Base-by-base conservation (phyloP, 2,113 vertebrate genomes). In the Sterrhoptilus dennistouni region DNA sequence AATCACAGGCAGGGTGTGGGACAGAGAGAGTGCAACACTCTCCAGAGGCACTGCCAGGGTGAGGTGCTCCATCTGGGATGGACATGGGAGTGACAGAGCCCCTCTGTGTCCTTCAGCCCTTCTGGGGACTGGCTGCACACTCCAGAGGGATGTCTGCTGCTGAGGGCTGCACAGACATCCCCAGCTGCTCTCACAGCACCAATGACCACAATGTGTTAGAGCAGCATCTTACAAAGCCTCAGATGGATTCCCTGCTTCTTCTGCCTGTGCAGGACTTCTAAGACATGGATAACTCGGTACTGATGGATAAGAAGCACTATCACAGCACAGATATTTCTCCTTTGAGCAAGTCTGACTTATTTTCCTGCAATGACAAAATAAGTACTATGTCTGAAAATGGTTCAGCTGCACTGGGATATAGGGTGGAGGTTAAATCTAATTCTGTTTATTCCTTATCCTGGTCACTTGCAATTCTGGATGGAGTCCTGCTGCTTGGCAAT, bases 1-100 rank as follows among this genome's bases (percentile, higher is more conserved):
- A 17, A 13, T 20, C 36, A 5, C 53, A 15, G 57, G 47, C 5
- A 1, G 0, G 0, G 18, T 8, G 57, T 0, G 1, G 31, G 56
- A 28, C 2, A 6, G 50, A 35, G 18, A 54, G 47, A 19, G n/a
- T 2, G 27, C 17, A 9, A 11, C 22, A 24, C 38, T 33, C 31
- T 36, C 47, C 78, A 40, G 40, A 87, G 66, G 29, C n/a, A 54
- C 59, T 15, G 3, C 31, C 52, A 42, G 31, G n/a, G 24, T 36
- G 66, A 76, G 57, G 12, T 76, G 76, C n/a, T 70, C 45, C 75
- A 27, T 16, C 2, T 0, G 63, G 87, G 44, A 59, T 12, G 38
- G 61, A 31, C 4, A n/a, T 31, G 11, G 1, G 35, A 69, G 49
- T 28, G 36, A 45, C 61, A 36, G 29, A 64, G 47, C 56, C 38